Evolutionary conservation across 2,888 invertebrate genomes (phyloP).

Genomic region (Eristalis pertinax): DNA sequence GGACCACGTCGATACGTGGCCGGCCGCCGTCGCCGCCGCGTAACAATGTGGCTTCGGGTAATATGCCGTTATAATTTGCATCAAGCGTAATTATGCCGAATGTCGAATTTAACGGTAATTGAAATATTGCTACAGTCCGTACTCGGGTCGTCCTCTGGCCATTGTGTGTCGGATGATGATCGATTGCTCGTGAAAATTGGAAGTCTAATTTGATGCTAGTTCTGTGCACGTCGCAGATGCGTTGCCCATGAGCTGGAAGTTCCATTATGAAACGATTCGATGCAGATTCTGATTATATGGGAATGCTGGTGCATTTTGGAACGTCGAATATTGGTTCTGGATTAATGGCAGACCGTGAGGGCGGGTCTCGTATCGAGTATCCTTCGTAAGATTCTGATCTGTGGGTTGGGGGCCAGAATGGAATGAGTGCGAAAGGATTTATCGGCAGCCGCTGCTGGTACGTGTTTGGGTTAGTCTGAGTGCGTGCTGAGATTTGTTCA

Average conservation of each 20-base stretch:
- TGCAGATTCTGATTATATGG: background rate
- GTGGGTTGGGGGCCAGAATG: no score
- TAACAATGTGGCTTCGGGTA: slow-evolving; percentile 48
- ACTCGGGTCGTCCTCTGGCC: background rate
- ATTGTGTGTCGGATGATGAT: slow-evolving; percentile 9
- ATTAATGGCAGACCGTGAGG: background rate
- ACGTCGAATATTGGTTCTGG: background rate
- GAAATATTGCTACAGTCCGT: slow-evolving; percentile 37
- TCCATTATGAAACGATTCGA: background rate
- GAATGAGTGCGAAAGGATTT: no score
- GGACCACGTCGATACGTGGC: slow-evolving; percentile 22
- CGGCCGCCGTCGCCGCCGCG: slow-evolving; percentile 37
- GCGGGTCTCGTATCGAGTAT: no score
- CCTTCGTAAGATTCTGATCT: no score
- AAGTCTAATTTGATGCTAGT: background rate
- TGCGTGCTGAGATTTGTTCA: no score
- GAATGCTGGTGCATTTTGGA: background rate
- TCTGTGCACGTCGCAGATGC: background rate
- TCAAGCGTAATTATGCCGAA: slow-evolving; percentile 40
- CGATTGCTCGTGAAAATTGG: slow-evolving; percentile 15
- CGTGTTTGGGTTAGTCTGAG: no score
- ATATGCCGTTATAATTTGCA: slow-evolving; percentile 49
- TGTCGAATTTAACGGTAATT: slow-evolving; percentile 44
- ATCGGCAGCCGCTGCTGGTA: no score
- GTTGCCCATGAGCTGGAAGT: background rate